These are phyloP conservation scores for Sapajus apella DNA, from an alignment of 2,113 vertebrate species.

Conservation along the genomic window DNA sequence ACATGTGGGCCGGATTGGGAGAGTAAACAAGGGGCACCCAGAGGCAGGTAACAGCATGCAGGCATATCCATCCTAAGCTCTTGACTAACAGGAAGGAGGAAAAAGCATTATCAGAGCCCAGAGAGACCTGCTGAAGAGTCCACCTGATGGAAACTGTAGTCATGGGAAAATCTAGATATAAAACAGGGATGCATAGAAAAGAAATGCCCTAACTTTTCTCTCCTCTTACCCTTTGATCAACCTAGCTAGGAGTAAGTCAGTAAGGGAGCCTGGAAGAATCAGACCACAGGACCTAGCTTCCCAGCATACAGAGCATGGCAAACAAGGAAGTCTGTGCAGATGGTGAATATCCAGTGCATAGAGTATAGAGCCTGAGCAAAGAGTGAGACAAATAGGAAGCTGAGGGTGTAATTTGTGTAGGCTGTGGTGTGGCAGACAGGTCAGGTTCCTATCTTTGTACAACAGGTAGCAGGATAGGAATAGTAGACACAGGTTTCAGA, in stretches of 20 bases:
- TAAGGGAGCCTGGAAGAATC: background rate
- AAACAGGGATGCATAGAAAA: background rate
- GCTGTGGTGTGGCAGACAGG: background rate
- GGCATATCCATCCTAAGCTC: background rate
- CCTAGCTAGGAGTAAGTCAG: background rate
- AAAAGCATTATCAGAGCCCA: background rate
- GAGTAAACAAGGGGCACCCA: background rate
- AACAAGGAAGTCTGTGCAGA: background rate
- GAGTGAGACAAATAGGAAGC: background rate
- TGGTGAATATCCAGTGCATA: background rate
- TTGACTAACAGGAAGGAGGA: background rate
- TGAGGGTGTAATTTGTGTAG: rapidly evolving
- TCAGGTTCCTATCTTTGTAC: background rate
- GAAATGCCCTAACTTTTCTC: background rate
- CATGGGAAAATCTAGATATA: background rate
- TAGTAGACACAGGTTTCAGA: background rate
- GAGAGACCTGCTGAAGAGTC: background rate
- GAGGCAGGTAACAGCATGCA: background rate
- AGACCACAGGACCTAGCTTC: background rate
- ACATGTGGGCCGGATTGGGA: background rate
- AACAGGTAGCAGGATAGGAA: background rate
- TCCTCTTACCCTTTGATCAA: background rate
- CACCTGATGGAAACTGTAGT: background rate
- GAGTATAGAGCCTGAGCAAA: background rate
- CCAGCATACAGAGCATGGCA: rapidly evolving